Conservation (phyloP, 2,888 invertebrate genomes). For the Tuberolachnus salignus region DNA sequence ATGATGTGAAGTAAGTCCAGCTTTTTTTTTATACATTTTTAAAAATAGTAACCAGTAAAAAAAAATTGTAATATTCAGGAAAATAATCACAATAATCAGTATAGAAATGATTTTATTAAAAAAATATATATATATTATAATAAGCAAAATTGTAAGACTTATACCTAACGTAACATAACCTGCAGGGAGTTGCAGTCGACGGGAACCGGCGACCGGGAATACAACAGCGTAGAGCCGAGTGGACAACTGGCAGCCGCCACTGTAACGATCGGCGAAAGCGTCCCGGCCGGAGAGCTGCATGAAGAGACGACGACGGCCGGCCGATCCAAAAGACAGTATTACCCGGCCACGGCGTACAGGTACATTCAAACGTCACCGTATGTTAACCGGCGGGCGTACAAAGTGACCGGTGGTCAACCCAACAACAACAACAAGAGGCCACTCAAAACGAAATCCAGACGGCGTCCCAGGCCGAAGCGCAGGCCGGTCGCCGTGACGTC, state of each 20-base stretch:
- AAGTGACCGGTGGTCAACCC: background rate
- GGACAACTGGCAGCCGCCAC: background rate
- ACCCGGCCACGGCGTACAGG: constrained; percentile 11
- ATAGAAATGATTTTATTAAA: too few relatives aligned
- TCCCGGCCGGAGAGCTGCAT: background rate
- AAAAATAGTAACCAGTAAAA: too few relatives aligned
- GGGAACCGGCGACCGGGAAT: background rate
- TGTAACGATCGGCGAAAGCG: too few relatives aligned
- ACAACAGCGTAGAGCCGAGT: background rate
- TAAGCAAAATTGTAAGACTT: background rate
- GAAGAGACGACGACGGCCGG: background rate
- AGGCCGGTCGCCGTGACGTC: background rate
- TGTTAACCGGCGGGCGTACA: constrained; percentile 33
- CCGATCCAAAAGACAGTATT: constrained; percentile 17
- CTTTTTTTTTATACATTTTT: too few relatives aligned
- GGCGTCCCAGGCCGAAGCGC: constrained; percentile 16
- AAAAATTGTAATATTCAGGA: too few relatives aligned
- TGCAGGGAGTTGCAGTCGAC: constrained; percentile 2
- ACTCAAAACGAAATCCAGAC: background rate
- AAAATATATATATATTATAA: too few relatives aligned
- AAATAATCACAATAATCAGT: too few relatives aligned
- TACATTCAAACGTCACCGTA: background rate
- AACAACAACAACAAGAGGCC: constrained; percentile 21
- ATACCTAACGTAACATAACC: too few relatives aligned
- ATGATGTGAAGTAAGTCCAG: too few relatives aligned